Conservation (phyloP, 2,888 invertebrate species). For the Drosophila atroscutellata region DNA sequence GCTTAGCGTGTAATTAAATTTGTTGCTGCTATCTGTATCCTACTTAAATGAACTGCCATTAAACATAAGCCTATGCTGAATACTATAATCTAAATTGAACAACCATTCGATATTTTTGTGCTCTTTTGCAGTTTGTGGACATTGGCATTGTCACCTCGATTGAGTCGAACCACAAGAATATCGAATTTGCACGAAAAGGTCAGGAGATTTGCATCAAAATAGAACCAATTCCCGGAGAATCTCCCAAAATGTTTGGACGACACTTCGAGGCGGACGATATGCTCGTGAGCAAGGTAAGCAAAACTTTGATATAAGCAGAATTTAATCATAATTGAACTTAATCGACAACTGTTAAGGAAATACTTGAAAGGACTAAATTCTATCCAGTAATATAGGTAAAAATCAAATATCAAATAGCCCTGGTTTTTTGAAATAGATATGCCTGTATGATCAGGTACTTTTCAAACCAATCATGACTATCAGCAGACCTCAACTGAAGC, state of each 20-base stretch:
- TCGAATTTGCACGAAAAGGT: conserved; percentile 97
- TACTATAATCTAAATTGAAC: conserved; percentile 15
- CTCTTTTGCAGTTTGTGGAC: conserved; percentile 92
- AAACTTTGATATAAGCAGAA: neutral
- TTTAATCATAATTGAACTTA: neutral
- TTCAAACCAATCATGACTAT: neutral
- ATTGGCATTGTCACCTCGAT: conserved; percentile 97
- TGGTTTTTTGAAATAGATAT: neutral
- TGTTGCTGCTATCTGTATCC: conserved; percentile 13
- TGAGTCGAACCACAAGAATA: conserved; percentile 97
- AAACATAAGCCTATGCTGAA: neutral
- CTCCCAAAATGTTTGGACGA: conserved; percentile 99
- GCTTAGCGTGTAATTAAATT: conserved; percentile 44
- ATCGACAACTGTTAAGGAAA: neutral
- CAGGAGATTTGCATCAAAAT: conserved; percentile 98
- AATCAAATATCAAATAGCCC: neutral
- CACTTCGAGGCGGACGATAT: conserved; percentile 99
- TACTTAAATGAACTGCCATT: neutral
- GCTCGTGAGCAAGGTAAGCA: conserved; percentile 95
- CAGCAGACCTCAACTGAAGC: neutral
- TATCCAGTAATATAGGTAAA: neutral
- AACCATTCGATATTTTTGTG: conserved; percentile 53
- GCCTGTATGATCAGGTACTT: conserved; percentile 6
- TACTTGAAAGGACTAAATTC: neutral
- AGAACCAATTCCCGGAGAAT: conserved; percentile 98